Percentiles rank a stretch among this genome's conserved stretches.
Conservation (phyloP, 2,113 vertebrate genomes). For the Limanda limanda region DNA sequence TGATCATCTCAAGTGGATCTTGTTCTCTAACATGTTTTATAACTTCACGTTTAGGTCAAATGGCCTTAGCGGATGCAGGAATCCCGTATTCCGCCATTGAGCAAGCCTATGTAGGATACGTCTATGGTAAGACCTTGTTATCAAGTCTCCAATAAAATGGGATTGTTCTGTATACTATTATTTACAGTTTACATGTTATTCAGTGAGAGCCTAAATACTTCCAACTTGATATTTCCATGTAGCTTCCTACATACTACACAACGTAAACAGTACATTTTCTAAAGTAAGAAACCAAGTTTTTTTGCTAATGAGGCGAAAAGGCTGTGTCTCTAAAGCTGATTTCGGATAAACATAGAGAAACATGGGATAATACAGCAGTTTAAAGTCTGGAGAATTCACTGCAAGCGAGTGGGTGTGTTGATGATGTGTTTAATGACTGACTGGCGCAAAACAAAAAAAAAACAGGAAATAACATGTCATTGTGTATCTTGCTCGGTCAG, state of each 20-base stretch:
- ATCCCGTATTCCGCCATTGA: slow-evolving; percentile 90
- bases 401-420: too few species aligned
- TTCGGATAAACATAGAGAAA: too few species aligned
- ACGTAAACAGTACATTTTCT: not conserved
- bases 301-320: not conserved
- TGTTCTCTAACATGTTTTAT: slow-evolving; percentile 8
- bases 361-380: too few species aligned
- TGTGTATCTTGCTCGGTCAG: slow-evolving; percentile 64
- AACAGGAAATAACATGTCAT: not conserved
- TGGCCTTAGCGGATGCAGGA: slow-evolving; percentile 90
- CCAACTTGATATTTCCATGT: not conserved
- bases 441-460: too few species aligned
- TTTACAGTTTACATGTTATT: too few species aligned
- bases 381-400: too few species aligned
- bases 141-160: not conserved
- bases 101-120: slow-evolving; percentile 94
- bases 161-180: too few species aligned
- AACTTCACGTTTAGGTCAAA: slow-evolving; percentile 81
- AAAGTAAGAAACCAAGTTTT: not conserved
- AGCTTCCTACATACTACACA: not conserved
- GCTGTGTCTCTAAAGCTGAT: too few species aligned
- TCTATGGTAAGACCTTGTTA: slow-evolving; percentile 87
- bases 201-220: not conserved
- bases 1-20: not conserved
- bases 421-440: too few species aligned